phyloP scores from a whole-genome alignment of 2,888 invertebrate genomes.

The Chaetogeoica ovagalla region DNA sequence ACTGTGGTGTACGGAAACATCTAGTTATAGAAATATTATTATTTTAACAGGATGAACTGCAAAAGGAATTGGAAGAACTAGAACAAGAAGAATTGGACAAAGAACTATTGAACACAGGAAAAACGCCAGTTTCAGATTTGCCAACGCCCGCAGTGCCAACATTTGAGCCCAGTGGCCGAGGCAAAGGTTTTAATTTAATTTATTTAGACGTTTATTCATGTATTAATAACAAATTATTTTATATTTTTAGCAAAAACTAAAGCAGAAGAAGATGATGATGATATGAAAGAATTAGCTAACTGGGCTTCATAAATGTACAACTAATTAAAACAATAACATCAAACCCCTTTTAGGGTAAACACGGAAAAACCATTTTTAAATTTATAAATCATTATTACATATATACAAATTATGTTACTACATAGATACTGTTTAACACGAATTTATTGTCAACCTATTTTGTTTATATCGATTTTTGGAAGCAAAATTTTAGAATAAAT shows the following conservation, averaged over 20 bases:
- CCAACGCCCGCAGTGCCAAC: conserved; percentile 72
- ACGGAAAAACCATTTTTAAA: conserved; percentile 10
- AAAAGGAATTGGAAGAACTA: conserved; percentile 82
- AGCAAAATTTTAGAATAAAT: conserved; percentile 28
- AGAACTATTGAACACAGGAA: conserved; percentile 75
- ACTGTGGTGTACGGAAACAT: no score
- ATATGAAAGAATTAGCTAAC: conserved; percentile 73
- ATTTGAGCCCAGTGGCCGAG: conserved; percentile 38
- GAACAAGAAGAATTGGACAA: conserved; percentile 90
- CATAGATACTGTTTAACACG: conserved; percentile 38
- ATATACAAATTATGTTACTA: conserved; percentile 31
- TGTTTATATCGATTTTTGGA: conserved; percentile 10
- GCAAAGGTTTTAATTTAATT: conserved; percentile 31
- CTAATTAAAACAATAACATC: background rate
- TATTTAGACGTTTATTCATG: background rate
- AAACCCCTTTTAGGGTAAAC: background rate
- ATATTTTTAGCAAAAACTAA: conserved; percentile 58
- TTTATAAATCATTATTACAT: conserved; percentile 22
- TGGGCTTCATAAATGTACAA: conserved; percentile 70
- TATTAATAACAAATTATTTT: conserved; percentile 7
- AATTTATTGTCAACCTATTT: conserved; percentile 39
- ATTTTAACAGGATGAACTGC: conserved; percentile 71
- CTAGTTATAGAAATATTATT: background rate
- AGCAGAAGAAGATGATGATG: conserved; percentile 70
- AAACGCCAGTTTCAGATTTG: conserved; percentile 69